These are phyloP conservation scores for Hippocampus comes DNA, from an alignment of 2,113 vertebrate species.

Conservation along the genomic window DNA sequence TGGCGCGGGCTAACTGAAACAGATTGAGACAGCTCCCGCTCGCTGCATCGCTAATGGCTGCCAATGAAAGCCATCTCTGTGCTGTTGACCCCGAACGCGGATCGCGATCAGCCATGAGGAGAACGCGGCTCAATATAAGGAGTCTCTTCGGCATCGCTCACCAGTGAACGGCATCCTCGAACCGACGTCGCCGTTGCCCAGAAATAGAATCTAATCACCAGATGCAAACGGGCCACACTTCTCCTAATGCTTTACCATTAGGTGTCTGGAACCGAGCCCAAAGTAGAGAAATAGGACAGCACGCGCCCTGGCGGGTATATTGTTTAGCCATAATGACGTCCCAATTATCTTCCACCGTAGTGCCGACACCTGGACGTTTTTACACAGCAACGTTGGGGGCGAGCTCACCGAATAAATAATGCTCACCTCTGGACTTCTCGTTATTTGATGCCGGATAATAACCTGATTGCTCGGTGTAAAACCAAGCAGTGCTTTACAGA, in stretches of 20 bases:
- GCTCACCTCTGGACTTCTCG: slow-evolving; percentile 35
- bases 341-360: slow-evolving; percentile 29
- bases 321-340: slow-evolving; percentile 36
- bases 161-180: slow-evolving; percentile 64
- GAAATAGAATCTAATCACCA: slow-evolving; percentile 67
- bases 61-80: slow-evolving; percentile 72
- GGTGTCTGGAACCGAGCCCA: slow-evolving; percentile 55
- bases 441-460: slow-evolving; percentile 36
- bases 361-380: slow-evolving; percentile 22
- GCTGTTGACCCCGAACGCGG: slow-evolving; percentile 66
- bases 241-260: slow-evolving; percentile 66
- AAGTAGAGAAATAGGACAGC: slow-evolving; percentile 54
- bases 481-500: slow-evolving; percentile 12
- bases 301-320: slow-evolving; percentile 36
- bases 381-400: slow-evolving; percentile 15
- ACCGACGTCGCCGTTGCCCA: slow-evolving; percentile 67
- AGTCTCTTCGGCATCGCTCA: slow-evolving; percentile 68
- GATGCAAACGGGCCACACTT: slow-evolving; percentile 59
- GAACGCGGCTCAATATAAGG: slow-evolving; percentile 63
- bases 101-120: slow-evolving; percentile 62
- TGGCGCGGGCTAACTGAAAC: slow-evolving; percentile 73
- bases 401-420: slow-evolving; percentile 18
- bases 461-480: slow-evolving; percentile 26
- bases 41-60: slow-evolving; percentile 72
- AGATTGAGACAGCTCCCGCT: slow-evolving; percentile 73